These are phyloP conservation scores for Myzus persicae DNA, from an alignment of 1,140 invertebrate genomes.

Conservation along the genomic window DNA sequence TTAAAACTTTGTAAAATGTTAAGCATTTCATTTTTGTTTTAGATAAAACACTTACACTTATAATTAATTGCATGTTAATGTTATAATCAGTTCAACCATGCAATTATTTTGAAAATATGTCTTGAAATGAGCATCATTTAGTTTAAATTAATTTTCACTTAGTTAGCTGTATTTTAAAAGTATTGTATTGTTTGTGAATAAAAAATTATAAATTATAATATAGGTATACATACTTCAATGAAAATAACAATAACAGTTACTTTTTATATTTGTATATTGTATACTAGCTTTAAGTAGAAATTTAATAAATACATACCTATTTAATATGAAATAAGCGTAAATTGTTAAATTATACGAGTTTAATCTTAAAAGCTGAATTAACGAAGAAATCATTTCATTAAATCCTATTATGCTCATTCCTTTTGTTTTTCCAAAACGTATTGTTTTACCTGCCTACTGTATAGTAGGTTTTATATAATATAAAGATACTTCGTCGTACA, in stretches of 20 bases:
- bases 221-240: background rate
- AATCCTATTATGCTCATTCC: background rate
- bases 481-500: background rate
- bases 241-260: background rate
- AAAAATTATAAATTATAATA: too few species aligned
- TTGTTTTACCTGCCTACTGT: background rate
- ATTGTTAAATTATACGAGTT: background rate
- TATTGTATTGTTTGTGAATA: background rate
- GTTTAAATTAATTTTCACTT: background rate
- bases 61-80: background rate
- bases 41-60: background rate
- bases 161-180: background rate
- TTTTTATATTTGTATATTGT: background rate
- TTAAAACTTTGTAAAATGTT: background rate
- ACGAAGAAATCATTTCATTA: background rate
- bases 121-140: background rate
- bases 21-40: background rate
- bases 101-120: background rate
- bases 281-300: background rate
- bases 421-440: background rate
- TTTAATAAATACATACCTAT: background rate
- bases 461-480: background rate
- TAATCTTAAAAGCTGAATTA: background rate
- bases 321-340: too few species aligned
- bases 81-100: background rate